phyloP scores from a whole-genome alignment of 2,888 invertebrate species.

The Autographa pulchrina region DNA sequence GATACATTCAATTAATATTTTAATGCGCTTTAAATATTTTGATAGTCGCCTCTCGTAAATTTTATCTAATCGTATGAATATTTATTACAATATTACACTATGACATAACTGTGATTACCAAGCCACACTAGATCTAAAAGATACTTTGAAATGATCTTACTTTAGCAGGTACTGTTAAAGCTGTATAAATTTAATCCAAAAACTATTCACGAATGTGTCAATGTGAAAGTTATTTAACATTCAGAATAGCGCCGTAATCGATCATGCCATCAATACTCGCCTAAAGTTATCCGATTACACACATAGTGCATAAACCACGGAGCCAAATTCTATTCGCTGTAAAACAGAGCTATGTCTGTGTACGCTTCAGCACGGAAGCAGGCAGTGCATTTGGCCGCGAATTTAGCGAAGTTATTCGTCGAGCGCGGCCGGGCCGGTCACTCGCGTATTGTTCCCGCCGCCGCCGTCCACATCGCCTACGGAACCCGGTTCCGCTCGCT shows the following conservation, averaged over 20 bases:
- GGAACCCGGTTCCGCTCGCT: conserved; percentile 73
- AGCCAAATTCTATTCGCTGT: conserved; percentile 64
- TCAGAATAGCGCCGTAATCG: conserved; percentile 58
- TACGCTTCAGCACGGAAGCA: conserved; percentile 68
- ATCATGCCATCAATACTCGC: conserved; percentile 57
- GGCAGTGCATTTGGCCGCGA: conserved; percentile 77
- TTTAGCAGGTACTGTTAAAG: not conserved
- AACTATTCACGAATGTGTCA: not conserved
- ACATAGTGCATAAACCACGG: conserved; percentile 62
- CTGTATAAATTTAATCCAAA: not conserved
- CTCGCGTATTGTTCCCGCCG: conserved; percentile 73
- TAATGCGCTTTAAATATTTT: conserved; percentile 53
- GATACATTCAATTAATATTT: conserved; percentile 71
- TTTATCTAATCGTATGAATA: conserved; percentile 12
- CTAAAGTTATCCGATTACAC: conserved; percentile 63
- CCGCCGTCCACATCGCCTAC: conserved; percentile 67
- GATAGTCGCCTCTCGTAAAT: conserved; percentile 30
- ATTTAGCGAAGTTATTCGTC: conserved; percentile 76
- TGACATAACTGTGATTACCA: conserved; percentile 5
- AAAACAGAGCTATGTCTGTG: conserved; percentile 65
- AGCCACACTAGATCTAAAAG: not conserved
- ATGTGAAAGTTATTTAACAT: conserved; percentile 6
- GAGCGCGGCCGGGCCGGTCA: conserved; percentile 59
- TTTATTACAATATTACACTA: conserved; percentile 1
- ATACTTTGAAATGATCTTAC: not conserved